Evolutionary conservation across 2,113 vertebrate species (phyloP), one percentile per base, ranked within the genome.

Genomic region (Istiophorus platypterus): DNA sequence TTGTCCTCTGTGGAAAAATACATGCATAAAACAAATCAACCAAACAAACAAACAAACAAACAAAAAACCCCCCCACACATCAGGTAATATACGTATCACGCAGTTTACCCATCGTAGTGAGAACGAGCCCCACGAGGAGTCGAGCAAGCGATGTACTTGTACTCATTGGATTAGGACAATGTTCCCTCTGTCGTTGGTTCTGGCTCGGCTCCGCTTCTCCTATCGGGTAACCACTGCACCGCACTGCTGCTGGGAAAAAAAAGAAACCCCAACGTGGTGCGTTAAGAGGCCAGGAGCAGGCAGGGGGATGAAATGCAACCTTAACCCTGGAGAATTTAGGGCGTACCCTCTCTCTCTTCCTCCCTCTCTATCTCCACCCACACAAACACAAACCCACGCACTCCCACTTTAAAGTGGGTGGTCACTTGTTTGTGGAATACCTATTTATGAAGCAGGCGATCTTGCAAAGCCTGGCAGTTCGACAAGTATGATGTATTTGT

Each of bases 61-160:
- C n/a, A n/a, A n/a, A n/a, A n/a, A n/a, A n/a, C n/a, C n/a, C n/a
- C n/a, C n/a, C n/a, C n/a, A n/a, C n/a, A n/a, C n/a, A n/a, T n/a
- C n/a, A n/a, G n/a, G n/a, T n/a, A n/a, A n/a, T n/a, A n/a, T n/a
- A n/a, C n/a, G n/a, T n/a, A n/a, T n/a, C n/a, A n/a, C n/a, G 8
- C 9, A 72, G 7, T 82, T 13, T 88, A 94, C 93, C 93, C 93
- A 89, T 69, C 78, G 20, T 63, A 69, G 41, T 52, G 81, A 93
- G 84, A 63, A 91, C 13, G 37, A 94, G 51, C 56, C 87, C 87
- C 68, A 88, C 26, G 47, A 92, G 70, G 64, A 93, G 81, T 49
- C 31, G 66, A 72, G 82, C 10, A 78, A 88, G 81, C n/a, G 76
- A 57, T 12, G 10, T 37, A 10, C 58, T 74, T 15, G 69, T 65